Conservation (phyloP, 2,888 invertebrate species). For the Epinotia bilunana region DNA sequence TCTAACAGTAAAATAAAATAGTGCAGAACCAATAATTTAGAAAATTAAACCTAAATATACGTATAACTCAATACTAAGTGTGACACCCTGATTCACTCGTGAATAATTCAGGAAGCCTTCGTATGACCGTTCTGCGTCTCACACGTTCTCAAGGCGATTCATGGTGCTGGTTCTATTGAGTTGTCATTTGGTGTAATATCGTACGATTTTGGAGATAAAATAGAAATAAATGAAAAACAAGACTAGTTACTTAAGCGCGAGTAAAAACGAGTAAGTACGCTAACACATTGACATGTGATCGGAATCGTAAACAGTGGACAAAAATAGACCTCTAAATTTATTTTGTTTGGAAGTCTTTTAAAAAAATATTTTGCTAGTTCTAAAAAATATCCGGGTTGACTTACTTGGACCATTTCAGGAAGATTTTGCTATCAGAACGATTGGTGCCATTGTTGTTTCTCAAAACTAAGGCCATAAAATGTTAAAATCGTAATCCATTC, state of each 20-base stretch:
- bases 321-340: background rate
- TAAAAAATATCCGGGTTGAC: too few relatives aligned
- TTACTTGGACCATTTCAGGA: background rate
- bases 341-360: background rate
- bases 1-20: background rate
- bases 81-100: constrained; percentile 27
- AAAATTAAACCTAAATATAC: background rate
- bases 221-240: too few relatives aligned
- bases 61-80: constrained; percentile 5
- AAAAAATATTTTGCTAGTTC: background rate
- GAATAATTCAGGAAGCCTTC: constrained; percentile 38
- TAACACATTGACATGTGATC: too few relatives aligned
- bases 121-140: constrained; percentile 16
- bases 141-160: constrained; percentile 28
- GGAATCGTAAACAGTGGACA: too few relatives aligned
- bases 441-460: constrained; percentile 33
- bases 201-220: background rate
- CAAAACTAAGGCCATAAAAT: constrained; percentile 64
- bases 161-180: background rate
- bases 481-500: constrained; percentile 79
- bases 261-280: too few relatives aligned
- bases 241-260: too few relatives aligned
- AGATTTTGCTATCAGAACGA: constrained; percentile 46
- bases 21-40: background rate
- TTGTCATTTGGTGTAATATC: background rate